phyloP scores from a whole-genome alignment of 2,888 invertebrate species.

The Gastrophysa polygoni region DNA sequence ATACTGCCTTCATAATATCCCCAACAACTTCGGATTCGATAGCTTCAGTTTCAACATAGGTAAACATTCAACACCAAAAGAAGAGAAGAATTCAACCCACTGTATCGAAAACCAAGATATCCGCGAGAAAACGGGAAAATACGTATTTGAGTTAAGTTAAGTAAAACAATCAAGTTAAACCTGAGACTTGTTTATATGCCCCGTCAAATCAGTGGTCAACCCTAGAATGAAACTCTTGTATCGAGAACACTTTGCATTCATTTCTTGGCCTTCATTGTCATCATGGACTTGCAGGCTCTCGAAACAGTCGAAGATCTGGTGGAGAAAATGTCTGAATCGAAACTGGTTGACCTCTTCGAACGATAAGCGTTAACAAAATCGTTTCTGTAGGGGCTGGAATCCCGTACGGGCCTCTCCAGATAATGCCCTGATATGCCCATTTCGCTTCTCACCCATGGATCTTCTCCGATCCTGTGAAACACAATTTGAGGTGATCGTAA shows the following conservation, averaged over 20 bases:
- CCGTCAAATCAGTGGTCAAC: no score
- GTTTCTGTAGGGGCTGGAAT: conserved; percentile 35
- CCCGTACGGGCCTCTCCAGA: conserved; percentile 59
- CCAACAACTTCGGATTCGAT: no score
- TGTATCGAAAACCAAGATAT: no score
- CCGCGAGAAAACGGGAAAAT: no score
- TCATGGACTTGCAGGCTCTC: conserved; percentile 43
- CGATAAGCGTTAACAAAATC: conserved; percentile 46
- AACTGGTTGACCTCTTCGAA: conserved; percentile 51
- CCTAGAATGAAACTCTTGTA: background rate
- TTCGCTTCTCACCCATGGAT: conserved; percentile 65
- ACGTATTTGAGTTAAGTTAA: no score
- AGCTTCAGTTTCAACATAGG: no score
- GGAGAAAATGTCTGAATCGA: conserved; percentile 41
- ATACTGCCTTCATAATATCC: no score
- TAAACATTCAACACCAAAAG: no score
- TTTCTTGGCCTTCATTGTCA: conserved; percentile 31
- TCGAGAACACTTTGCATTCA: background rate
- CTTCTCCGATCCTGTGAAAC: conserved; percentile 63
- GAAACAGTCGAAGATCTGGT: conserved; percentile 20
- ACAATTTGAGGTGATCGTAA: no score
- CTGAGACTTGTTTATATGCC: no score
- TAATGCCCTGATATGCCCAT: conserved; percentile 68
- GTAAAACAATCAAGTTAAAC: no score
- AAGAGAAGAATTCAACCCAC: no score